Conservation (phyloP, 2,797 vertebrate genomes). For the Liasis olivaceus region DNA sequence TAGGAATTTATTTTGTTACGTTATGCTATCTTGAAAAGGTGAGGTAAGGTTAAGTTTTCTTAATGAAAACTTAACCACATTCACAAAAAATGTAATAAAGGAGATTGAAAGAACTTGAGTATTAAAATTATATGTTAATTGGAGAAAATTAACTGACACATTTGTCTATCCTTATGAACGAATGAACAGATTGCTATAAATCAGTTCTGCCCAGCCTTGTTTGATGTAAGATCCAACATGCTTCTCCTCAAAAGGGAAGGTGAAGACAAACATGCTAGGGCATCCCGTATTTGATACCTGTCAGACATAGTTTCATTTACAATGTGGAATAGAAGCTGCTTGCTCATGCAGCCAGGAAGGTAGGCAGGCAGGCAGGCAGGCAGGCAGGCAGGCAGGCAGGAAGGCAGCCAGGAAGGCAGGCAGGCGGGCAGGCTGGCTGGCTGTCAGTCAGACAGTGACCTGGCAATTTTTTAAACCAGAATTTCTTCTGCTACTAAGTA, state of each 20-base stretch:
- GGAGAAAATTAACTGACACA: background rate
- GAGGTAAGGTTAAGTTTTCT: background rate
- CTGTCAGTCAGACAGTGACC: too few species aligned
- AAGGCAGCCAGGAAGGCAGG: background rate
- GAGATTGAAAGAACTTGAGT: background rate
- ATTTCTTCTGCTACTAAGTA: background rate
- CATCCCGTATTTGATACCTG: background rate
- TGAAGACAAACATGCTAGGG: background rate
- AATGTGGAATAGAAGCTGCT: background rate
- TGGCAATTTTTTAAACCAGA: background rate
- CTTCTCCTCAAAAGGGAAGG: background rate
- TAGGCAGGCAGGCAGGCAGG: rapidly evolving
- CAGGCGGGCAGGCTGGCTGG: too few species aligned
- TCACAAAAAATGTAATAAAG: background rate
- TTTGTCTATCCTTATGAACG: background rate
- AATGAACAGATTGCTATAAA: background rate
- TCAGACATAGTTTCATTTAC: background rate
- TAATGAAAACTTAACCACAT: background rate
- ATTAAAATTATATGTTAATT: background rate
- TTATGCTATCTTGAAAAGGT: background rate
- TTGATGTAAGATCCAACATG: background rate
- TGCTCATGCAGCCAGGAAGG: background rate
- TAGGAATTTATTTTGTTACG: background rate
- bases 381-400: background rate
- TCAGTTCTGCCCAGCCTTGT: background rate